A percentile compares a stretch with the other conserved stretches of the same genome.
phyloP scores from a whole-genome alignment of 2,797 vertebrate genomes.

The Dipus sagitta region DNA sequence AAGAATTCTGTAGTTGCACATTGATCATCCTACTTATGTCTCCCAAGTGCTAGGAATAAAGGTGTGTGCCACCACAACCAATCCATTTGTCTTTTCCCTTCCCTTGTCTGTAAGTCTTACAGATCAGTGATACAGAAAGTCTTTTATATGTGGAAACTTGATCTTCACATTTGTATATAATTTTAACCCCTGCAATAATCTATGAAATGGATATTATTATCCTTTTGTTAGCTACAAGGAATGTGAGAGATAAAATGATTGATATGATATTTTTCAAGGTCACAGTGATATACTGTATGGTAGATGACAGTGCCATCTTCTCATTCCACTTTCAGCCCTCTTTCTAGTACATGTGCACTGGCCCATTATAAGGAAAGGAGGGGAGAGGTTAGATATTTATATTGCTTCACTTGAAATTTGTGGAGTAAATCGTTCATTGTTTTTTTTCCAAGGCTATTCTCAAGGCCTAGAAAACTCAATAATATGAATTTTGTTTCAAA shows the following conservation, averaged over 20 bases:
- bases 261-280: not conserved
- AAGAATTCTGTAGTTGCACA: no score
- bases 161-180: constrained; percentile 17
- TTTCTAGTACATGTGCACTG: not conserved
- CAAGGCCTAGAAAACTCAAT: not conserved
- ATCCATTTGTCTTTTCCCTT: not conserved
- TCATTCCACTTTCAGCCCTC: not conserved
- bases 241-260: not conserved
- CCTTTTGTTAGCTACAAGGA: not conserved
- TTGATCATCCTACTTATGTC: no score
- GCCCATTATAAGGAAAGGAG: not conserved
- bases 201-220: constrained; percentile 9
- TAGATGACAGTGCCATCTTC: not conserved
- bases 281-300: not conserved
- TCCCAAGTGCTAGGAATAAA: no score
- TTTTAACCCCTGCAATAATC: not conserved
- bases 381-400: not conserved
- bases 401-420: not conserved
- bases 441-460: constrained; percentile 36
- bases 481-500: constrained; percentile 14
- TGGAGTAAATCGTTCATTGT: not conserved
- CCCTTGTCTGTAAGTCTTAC: not conserved
- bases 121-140: not conserved
- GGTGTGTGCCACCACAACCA: no score
- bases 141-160: constrained; percentile 1